Percentiles rank a stretch among this genome's conserved stretches.
phyloP scores from a whole-genome alignment of 35 echinoderm and acorn worm genomes.

The Acanthaster planci region DNA sequence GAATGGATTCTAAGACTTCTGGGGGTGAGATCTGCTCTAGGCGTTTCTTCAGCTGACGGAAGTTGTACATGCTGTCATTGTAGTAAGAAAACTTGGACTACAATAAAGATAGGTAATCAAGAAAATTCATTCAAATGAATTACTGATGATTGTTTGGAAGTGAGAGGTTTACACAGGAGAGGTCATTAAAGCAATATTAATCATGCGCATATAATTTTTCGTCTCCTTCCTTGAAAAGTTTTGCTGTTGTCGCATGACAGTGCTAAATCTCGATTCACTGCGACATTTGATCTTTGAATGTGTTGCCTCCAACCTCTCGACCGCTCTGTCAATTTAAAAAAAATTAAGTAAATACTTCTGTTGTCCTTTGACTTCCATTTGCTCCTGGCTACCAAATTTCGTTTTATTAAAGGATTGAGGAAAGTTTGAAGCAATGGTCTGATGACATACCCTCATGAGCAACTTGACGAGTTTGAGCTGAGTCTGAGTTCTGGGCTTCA shows the following conservation, averaged over 20 bases:
- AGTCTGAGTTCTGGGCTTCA: constrained; percentile 34
- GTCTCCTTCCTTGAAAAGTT: too few species aligned
- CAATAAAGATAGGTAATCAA: not conserved
- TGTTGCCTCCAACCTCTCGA: not conserved
- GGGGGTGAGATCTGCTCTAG: constrained; percentile 54
- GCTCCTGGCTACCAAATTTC: too few species aligned
- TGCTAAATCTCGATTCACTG: too few species aligned
- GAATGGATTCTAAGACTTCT: constrained; percentile 55
- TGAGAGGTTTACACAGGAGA: too few species aligned
- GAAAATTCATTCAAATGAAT: not conserved
- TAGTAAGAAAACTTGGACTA: constrained; percentile 70
- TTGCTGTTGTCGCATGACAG: too few species aligned
- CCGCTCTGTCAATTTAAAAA: too few species aligned
- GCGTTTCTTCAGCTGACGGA: constrained; percentile 52
- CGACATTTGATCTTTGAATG: too few species aligned
- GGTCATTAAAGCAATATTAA: too few species aligned
- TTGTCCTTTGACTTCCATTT: too few species aligned
- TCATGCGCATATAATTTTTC: not conserved
- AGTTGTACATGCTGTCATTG: constrained; percentile 54
- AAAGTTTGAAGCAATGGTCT: not conserved
- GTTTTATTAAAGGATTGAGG: too few species aligned
- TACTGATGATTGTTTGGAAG: not conserved
- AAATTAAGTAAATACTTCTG: too few species aligned
- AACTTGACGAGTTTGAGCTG: constrained; percentile 52
- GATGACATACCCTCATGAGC: constrained; percentile 58